Evolutionary conservation across 2,113 vertebrate species (phyloP).

Genomic region (Nothocercus nigrocapillus): DNA sequence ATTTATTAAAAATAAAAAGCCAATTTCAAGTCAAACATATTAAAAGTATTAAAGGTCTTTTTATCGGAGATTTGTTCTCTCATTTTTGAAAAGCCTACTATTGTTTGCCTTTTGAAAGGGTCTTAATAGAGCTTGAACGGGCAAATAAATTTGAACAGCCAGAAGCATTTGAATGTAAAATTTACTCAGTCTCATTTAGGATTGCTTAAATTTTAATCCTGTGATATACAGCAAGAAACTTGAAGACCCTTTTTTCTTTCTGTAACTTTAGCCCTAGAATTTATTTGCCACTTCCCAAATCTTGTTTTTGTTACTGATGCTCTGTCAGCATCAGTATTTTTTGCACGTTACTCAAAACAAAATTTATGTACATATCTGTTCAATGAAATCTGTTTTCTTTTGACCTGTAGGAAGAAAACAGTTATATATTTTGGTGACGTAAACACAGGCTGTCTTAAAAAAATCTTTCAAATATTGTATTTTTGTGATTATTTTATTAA

Average conservation of each 20-base stretch:
- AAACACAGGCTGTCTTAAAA: not conserved
- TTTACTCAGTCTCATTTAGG: not conserved
- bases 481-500: not conserved
- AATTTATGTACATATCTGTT: not conserved
- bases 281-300: not conserved
- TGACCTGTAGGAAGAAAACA: not conserved
- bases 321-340: not conserved
- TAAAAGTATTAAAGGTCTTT: not conserved
- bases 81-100: slow-evolving; percentile 40
- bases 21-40: no score
- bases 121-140: slow-evolving; percentile 34
- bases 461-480: not conserved
- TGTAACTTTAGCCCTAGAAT: not conserved
- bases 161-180: slow-evolving; percentile 8
- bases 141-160: slow-evolving; percentile 34
- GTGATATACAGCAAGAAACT: not conserved
- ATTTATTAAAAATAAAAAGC: not conserved
- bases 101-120: slow-evolving; percentile 45
- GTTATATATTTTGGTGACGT: not conserved
- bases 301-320: not conserved
- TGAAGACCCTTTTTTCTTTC: not conserved
- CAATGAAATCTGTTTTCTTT: slow-evolving; percentile 4
- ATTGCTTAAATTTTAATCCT: slow-evolving; percentile 17
- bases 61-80: slow-evolving; percentile 43
- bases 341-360: not conserved